Conservation (phyloP, 2,797 vertebrate genomes). For the Tadarida brasiliensis region DNA sequence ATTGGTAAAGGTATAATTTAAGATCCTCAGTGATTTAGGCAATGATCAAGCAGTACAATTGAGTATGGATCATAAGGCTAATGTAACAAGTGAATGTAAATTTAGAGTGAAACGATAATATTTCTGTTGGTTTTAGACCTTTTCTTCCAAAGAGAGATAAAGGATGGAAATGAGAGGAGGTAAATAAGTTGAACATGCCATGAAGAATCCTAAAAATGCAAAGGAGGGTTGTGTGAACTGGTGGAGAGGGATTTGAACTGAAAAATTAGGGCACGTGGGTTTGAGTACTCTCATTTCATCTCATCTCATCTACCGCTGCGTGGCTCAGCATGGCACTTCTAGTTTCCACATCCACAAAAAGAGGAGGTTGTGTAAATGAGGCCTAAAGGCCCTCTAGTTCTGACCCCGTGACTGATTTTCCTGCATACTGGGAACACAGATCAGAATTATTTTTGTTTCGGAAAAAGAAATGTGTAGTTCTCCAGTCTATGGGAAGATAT, state of each 20-base stretch:
- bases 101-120: background rate
- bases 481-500: background rate
- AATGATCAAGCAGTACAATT: background rate
- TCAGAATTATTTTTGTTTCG: background rate
- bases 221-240: background rate
- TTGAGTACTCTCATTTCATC: background rate
- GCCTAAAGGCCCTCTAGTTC: background rate
- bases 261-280: background rate
- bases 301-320: background rate
- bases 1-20: background rate
- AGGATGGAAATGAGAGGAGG: background rate
- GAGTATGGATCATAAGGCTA: background rate
- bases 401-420: background rate
- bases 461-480: background rate
- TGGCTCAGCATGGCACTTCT: background rate
- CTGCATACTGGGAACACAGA: background rate
- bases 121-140: background rate
- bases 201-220: background rate
- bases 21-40: slow-evolving; percentile 7
- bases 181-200: background rate
- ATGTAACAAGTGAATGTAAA: slow-evolving; percentile 36
- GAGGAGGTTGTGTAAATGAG: background rate
- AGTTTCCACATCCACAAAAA: background rate
- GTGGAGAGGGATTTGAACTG: background rate
- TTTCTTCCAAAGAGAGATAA: slow-evolving; percentile 27